Percentiles rank a stretch among this genome's conserved stretches.
phyloP scores from a whole-genome alignment of 1,140 invertebrate species.

The Drosophila jambulina region DNA sequence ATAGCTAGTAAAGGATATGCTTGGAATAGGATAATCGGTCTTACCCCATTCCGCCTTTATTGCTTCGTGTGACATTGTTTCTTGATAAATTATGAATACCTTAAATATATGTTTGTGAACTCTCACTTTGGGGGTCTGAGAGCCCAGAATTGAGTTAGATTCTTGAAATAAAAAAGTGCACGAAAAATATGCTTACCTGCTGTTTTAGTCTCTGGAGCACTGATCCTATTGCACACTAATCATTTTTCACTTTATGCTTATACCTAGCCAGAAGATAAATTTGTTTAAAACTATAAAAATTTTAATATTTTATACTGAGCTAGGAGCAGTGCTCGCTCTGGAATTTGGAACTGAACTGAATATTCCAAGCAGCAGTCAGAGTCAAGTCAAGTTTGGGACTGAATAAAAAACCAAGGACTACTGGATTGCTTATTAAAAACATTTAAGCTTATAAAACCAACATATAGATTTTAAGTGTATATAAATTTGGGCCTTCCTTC shows the following conservation, averaged over 20 bases:
- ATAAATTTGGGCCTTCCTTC: too few species aligned
- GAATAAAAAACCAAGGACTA: neutral
- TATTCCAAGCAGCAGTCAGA: neutral
- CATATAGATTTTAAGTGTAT: too few species aligned
- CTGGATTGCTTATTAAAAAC: neutral
- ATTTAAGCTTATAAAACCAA: too few species aligned
- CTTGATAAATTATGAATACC: too few species aligned
- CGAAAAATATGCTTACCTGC: too few species aligned
- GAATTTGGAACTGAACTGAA: neutral
- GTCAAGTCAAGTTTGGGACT: neutral
- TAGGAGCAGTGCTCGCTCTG: neutral
- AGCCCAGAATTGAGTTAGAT: too few species aligned
- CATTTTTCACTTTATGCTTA: slow-evolving; percentile 1
- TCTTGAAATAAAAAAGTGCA: too few species aligned
- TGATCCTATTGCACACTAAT: neutral
- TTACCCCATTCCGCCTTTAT: neutral
- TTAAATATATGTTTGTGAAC: too few species aligned
- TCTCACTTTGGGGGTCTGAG: too few species aligned
- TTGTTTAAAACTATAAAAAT: neutral
- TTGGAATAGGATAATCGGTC: neutral
- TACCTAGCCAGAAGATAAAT: neutral
- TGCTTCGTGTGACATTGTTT: too few species aligned
- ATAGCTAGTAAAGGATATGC: neutral
- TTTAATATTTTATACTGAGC: neutral
- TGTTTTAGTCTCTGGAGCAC: too few species aligned